A percentile compares a stretch with the other conserved stretches of the same genome.
phyloP scores from a whole-genome alignment of 2,797 vertebrate genomes.

The Sciurus vulgaris region DNA sequence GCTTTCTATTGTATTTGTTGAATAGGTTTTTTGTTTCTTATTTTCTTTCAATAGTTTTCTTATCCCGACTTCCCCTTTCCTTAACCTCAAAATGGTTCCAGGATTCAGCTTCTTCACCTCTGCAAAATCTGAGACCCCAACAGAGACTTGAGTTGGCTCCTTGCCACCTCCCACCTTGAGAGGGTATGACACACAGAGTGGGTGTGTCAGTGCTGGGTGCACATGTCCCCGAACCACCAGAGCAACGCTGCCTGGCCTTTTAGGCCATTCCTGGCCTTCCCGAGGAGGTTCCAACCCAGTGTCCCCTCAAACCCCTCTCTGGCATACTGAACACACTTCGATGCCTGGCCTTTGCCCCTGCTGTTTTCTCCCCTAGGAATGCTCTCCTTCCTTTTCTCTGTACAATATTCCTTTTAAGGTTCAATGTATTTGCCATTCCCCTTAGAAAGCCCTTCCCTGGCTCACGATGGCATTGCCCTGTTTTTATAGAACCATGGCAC shows the following conservation, averaged over 20 bases:
- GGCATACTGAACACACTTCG: not conserved
- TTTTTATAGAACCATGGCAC: not conserved
- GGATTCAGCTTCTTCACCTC: not conserved
- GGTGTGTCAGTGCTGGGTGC: accelerated
- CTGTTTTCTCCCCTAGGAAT: not conserved
- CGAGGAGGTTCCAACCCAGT: not conserved
- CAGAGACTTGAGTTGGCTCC: no score
- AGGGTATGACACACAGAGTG: not conserved
- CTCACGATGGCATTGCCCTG: not conserved
- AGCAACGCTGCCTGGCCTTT: not conserved
- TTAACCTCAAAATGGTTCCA: not conserved
- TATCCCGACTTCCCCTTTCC: not conserved
- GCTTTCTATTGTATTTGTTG: not conserved
- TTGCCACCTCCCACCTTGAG: not conserved
- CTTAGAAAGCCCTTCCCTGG: not conserved
- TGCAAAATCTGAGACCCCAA: not conserved
- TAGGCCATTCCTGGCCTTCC: not conserved
- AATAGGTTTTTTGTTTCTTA: not conserved
- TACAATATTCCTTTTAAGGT: not conserved
- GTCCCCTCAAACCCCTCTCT: not conserved
- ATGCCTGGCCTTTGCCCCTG: not conserved
- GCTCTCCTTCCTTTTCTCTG: not conserved
- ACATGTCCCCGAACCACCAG: not conserved
- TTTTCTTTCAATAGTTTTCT: not conserved
- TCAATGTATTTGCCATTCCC: not conserved